Percentiles rank a stretch among this genome's conserved stretches.
Conservation (phyloP, 2,113 vertebrate species). For the Channa maculata region DNA sequence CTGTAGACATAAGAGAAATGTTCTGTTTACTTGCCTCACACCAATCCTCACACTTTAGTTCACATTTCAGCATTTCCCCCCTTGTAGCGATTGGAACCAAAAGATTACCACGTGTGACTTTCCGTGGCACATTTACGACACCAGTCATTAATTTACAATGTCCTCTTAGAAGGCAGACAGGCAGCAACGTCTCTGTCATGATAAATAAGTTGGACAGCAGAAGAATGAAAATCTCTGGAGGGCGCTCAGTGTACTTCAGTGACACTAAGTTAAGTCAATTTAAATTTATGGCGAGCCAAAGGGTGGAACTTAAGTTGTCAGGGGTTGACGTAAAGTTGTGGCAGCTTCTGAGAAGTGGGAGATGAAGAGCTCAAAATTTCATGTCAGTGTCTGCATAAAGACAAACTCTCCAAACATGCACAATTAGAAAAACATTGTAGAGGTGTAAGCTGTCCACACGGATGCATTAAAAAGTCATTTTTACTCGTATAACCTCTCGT, state of each 20-base stretch:
- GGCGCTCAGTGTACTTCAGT: slow-evolving; percentile 28
- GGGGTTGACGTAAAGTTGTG: slow-evolving; percentile 45
- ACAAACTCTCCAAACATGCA: background rate
- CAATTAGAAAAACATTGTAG: background rate
- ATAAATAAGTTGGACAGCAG: slow-evolving; percentile 44
- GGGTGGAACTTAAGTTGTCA: slow-evolving; percentile 41
- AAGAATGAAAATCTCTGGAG: slow-evolving; percentile 33
- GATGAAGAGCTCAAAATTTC: slow-evolving; percentile 23
- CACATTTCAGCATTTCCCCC: background rate
- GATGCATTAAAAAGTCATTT: slow-evolving; percentile 19
- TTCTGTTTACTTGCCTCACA: background rate
- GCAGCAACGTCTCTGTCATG: slow-evolving; percentile 45
- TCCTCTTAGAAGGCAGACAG: slow-evolving; percentile 20
- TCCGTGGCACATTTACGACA: slow-evolving; percentile 23
- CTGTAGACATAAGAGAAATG: background rate
- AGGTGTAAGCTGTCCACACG: background rate
- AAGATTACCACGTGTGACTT: background rate
- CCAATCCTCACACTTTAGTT: background rate
- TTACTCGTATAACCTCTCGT: slow-evolving; percentile 23
- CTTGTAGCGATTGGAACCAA: background rate
- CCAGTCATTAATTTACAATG: slow-evolving; percentile 29
- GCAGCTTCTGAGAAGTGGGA: slow-evolving; percentile 29
- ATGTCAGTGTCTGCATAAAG: background rate
- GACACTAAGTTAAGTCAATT: slow-evolving; percentile 36
- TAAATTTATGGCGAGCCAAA: slow-evolving; percentile 41